Base-by-base conservation (phyloP, 2,888 invertebrate species). In the Morpho deidamia region DNA sequence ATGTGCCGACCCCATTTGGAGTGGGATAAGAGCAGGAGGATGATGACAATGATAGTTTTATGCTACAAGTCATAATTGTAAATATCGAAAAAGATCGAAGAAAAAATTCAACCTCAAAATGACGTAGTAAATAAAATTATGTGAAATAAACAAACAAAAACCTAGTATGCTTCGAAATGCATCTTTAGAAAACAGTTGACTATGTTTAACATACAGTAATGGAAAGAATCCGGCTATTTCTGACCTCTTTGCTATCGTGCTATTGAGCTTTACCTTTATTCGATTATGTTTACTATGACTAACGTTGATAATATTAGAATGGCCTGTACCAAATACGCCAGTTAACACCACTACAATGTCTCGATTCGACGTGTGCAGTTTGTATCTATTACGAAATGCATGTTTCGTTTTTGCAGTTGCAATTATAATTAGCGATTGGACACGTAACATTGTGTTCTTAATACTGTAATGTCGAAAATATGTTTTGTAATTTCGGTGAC, bases 191-290 rank as follows among this genome's bases (percentile, higher is more conserved):
- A 35, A 39, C 58, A 50, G 65, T 65, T 64, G 64, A 65, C 67
- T 62, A 67, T 52, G 49, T 57, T 61, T 55, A 55, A 57, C 57
- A 60, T 55, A 57, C 59, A 59, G 60, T 63, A 77, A 69, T 76
- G 71, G 78, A 78, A 77, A 74, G 75, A 78, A 84, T 84, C 78
- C 76, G 73, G 71, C 67, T 71, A 63, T 85, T 68, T 62, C 71
- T 72, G 84, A 76, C 86, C 87, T 86, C 82, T 81, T 67, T 66
- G 67, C 68, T 66, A 71, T 80, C 70, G 72, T 67, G 70, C 72
- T 68, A 64, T 68, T 70, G 50, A 67, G 71, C 63, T 58, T 65
- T 59, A 60, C 44, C 58, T 58, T 51, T 56, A 57, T 51, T 38
- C 47, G n/a, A 60, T 53, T 64, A 53, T 64, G 63, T 63, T 41